Evolutionary conservation across 2,797 vertebrate genomes (phyloP).

Genomic region (Amphiprion clarkii): DNA sequence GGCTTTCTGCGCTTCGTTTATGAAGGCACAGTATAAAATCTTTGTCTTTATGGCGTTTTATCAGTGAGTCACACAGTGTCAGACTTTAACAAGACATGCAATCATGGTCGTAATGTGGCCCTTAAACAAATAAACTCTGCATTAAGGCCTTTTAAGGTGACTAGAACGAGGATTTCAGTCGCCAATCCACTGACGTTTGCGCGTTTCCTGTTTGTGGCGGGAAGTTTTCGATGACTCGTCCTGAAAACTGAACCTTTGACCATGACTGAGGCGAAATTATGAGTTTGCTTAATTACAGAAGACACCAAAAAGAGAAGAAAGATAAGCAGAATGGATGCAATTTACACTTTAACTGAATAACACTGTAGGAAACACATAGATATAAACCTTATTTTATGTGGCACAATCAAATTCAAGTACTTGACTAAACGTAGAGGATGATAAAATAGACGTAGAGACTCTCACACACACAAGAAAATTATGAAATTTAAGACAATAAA

Average conservation of each 20-base stretch:
- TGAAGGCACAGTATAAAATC: background rate
- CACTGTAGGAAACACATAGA: too few relatives aligned
- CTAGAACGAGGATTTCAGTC: background rate
- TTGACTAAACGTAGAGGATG: too few relatives aligned
- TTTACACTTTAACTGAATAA: too few relatives aligned
- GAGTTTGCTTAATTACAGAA: background rate
- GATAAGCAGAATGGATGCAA: background rate
- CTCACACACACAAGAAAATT: too few relatives aligned
- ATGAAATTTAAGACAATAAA: too few relatives aligned
- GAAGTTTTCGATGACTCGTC: background rate
- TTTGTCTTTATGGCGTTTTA: slow-evolving; percentile 19
- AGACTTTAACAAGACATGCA: slow-evolving; percentile 16
- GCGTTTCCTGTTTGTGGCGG: background rate
- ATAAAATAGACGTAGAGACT: too few relatives aligned
- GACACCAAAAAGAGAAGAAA: background rate
- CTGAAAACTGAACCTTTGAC: slow-evolving; percentile 32
- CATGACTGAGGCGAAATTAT: background rate
- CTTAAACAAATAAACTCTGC: background rate
- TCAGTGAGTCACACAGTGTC: slow-evolving; percentile 10
- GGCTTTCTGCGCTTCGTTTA: background rate
- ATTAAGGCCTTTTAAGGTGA: slow-evolving; percentile 5
- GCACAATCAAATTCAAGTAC: too few relatives aligned
- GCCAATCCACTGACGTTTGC: background rate
- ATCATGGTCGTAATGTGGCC: background rate
- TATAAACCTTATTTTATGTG: too few relatives aligned